Evolutionary conservation across 2,113 vertebrate genomes (phyloP).

Genomic region (Hemicordylus capensis): DNA sequence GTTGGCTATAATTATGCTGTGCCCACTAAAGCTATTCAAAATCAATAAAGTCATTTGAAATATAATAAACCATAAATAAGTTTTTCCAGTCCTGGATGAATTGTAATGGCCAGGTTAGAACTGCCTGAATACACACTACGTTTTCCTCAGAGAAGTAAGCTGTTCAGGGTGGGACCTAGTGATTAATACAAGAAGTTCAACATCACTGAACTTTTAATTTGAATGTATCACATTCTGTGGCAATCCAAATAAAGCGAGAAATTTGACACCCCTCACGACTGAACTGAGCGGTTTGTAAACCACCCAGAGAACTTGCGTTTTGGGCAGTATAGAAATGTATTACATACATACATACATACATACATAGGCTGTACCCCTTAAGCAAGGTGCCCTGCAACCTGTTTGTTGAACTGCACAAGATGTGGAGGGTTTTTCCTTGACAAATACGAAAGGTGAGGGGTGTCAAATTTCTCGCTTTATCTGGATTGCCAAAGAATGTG

Average conservation of each 20-base stretch:
- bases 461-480: neutral
- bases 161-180: neutral
- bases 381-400: neutral
- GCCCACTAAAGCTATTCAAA: conserved; percentile 66
- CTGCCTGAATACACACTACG: neutral
- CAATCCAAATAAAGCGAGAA: too few relatives aligned
- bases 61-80: conserved; percentile 40
- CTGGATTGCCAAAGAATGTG: neutral
- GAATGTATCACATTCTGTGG: too few relatives aligned
- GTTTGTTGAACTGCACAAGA: neutral
- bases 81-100: neutral
- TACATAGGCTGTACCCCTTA: neutral
- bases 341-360: too few relatives aligned
- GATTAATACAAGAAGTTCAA: neutral
- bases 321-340: too few relatives aligned
- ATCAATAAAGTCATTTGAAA: conserved; percentile 50
- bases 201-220: neutral
- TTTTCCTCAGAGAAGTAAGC: neutral
- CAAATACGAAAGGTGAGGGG: neutral
- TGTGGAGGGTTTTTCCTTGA: neutral
- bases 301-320: too few relatives aligned
- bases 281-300: too few relatives aligned
- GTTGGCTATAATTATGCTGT: conserved; percentile 55
- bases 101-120: neutral
- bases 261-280: too few relatives aligned